Conservation (phyloP, 2,888 invertebrate species). For the Chymomyza caudatula region DNA sequence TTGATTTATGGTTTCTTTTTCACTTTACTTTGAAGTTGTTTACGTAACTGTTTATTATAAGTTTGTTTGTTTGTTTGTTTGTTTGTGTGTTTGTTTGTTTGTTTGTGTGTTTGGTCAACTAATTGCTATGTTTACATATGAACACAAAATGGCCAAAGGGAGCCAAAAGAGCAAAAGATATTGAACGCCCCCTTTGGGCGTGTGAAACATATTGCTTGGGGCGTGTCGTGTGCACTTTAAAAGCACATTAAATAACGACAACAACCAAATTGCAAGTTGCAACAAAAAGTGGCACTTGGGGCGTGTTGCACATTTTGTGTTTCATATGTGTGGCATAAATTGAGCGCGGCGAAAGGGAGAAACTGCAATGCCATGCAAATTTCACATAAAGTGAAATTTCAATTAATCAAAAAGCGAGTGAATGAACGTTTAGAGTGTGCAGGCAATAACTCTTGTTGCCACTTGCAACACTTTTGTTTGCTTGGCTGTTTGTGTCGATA, state of each 20-base stretch:
- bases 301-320: constrained; percentile 43
- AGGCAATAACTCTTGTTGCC: constrained; percentile 21
- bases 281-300: constrained; percentile 57
- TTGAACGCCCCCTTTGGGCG: constrained; percentile 41
- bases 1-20: constrained; percentile 32
- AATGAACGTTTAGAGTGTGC: constrained; percentile 48
- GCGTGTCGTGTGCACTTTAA: constrained; percentile 33
- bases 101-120: background rate
- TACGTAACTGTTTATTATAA: background rate
- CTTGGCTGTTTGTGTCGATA: background rate
- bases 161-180: constrained; percentile 4
- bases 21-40: background rate
- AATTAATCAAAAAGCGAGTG: constrained; percentile 45
- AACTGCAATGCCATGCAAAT: constrained; percentile 31
- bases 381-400: constrained; percentile 51
- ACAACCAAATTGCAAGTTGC: constrained; percentile 11
- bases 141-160: background rate
- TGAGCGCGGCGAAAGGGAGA: constrained; percentile 32
- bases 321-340: constrained; percentile 15
- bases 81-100: constrained; percentile 32
- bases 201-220: constrained; percentile 11
- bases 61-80: constrained; percentile 11
- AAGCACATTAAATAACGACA: constrained; percentile 37
- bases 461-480: background rate
- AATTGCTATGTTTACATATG: background rate